Conservation (phyloP, 2,797 vertebrate genomes). For the Poeciliopsis gracilis region DNA sequence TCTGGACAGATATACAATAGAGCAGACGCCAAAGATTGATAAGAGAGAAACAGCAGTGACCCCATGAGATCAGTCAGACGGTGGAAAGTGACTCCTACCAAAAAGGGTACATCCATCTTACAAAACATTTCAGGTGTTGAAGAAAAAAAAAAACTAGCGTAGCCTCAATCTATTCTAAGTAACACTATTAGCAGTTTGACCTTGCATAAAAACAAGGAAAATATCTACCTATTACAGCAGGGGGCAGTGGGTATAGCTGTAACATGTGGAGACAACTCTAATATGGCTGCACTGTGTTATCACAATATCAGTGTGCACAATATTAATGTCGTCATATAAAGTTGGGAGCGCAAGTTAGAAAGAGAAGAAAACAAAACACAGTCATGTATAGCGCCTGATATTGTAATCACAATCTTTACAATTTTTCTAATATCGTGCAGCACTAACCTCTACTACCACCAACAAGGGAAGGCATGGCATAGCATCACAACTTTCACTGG, state of each 20-base stretch:
- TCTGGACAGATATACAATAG: slow-evolving; percentile 34
- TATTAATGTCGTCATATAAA: neutral
- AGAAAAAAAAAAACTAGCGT: neutral
- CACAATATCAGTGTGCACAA: neutral
- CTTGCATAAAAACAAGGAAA: neutral
- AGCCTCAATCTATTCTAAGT: slow-evolving; percentile 22
- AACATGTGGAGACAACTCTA: neutral
- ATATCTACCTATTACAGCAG: neutral
- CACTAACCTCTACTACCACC: too few species aligned
- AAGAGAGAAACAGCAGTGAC: slow-evolving; percentile 26
- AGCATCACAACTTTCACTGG: too few species aligned
- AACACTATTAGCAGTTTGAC: slow-evolving; percentile 37
- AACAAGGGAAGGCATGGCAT: neutral
- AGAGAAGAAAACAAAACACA: too few species aligned
- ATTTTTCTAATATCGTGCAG: too few species aligned
- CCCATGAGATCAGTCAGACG: slow-evolving; percentile 34
- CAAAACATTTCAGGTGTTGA: slow-evolving; percentile 3
- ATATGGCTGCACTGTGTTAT: neutral
- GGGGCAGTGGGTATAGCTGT: neutral
- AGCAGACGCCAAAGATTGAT: slow-evolving; percentile 57
- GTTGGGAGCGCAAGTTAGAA: too few species aligned
- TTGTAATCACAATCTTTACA: too few species aligned
- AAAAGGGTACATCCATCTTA: slow-evolving; percentile 18
- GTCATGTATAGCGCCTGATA: too few species aligned
- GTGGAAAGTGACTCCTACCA: neutral